Evolutionary conservation across 2,113 vertebrate species (phyloP).

Genomic region (Columba janthina): DNA sequence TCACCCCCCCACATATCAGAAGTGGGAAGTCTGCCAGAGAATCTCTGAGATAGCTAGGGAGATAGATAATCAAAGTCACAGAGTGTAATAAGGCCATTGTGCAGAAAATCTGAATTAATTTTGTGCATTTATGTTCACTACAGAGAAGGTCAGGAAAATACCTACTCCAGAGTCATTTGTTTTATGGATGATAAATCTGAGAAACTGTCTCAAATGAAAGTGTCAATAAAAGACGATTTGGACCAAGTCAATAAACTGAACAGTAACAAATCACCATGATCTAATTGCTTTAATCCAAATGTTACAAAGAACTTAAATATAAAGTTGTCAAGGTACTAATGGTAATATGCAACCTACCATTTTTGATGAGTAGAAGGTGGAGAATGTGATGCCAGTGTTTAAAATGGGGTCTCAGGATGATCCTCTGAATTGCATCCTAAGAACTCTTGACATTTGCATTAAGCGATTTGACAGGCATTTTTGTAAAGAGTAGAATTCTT

Average conservation of each 20-base stretch:
- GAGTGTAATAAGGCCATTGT: neutral
- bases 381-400: neutral
- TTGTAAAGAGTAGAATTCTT: neutral
- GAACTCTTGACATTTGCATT: neutral
- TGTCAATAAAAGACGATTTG: neutral
- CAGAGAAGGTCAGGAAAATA: neutral
- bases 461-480: neutral
- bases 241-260: constrained; percentile 7
- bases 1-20: accelerated
- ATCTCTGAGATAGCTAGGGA: neutral
- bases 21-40: neutral
- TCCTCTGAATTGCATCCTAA: neutral
- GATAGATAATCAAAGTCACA: neutral
- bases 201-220: neutral
- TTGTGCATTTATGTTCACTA: neutral
- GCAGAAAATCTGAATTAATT: constrained; percentile 3
- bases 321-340: neutral
- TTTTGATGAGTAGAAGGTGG: neutral
- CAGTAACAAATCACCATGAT: neutral
- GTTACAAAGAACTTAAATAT: neutral
- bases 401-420: neutral
- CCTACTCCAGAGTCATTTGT: neutral
- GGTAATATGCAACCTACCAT: neutral
- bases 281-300: neutral
- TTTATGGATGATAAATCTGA: neutral